phyloP scores from a whole-genome alignment of 2,113 vertebrate species.

The Pelecanus crispus region DNA sequence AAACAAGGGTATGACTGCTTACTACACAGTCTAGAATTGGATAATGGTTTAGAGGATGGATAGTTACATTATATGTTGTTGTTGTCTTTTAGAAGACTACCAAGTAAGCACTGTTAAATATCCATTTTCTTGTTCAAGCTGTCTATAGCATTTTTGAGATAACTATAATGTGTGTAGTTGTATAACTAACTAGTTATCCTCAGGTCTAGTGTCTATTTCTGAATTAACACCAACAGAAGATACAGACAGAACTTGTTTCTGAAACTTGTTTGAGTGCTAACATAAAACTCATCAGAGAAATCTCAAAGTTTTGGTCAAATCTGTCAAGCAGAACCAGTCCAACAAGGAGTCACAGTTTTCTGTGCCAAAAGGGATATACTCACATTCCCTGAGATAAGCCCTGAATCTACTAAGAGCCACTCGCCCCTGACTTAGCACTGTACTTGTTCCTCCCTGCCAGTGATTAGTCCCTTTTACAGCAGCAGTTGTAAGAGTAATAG shows the following conservation, averaged over 20 bases:
- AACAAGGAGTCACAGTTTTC: background rate
- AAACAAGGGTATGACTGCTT: background rate
- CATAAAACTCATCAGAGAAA: background rate
- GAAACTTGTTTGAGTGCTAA: background rate
- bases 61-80: background rate
- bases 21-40: background rate
- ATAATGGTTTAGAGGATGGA: background rate
- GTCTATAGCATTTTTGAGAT: background rate
- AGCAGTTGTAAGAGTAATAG: background rate
- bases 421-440: background rate
- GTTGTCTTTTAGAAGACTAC: background rate
- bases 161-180: background rate
- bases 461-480: background rate
- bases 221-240: background rate
- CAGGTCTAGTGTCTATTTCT: background rate
- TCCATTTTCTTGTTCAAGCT: background rate
- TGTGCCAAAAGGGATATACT: background rate
- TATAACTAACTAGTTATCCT: background rate
- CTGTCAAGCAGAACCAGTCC: background rate
- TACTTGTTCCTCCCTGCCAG: background rate
- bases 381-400: background rate
- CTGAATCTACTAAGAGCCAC: background rate
- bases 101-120: background rate
- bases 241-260: background rate
- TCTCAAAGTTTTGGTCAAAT: background rate